Conservation (phyloP, 2,113 vertebrate species). For the Diphyllodes magnificus region DNA sequence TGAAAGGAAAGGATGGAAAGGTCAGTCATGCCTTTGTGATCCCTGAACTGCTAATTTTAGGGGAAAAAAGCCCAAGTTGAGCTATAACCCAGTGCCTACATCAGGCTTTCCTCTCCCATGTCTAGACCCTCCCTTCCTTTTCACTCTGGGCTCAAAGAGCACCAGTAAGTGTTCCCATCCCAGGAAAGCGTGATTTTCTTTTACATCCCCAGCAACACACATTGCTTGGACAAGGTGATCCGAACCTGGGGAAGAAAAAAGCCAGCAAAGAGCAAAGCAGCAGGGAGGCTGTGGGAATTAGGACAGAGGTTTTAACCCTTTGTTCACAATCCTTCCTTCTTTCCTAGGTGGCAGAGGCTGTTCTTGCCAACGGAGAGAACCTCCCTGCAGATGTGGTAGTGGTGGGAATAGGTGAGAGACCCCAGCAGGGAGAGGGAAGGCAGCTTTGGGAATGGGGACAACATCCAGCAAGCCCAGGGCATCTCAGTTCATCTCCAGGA, state of each 20-base stretch:
- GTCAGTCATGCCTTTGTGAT: constrained; percentile 50
- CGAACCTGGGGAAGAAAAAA: neutral
- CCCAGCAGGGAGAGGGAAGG: neutral
- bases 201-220: neutral
- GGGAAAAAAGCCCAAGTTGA: neutral
- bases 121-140: neutral
- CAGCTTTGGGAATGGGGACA: neutral
- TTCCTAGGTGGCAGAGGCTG: constrained; percentile 75
- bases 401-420: constrained; percentile 77
- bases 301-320: constrained; percentile 6
- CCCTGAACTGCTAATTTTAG: neutral
- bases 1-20: constrained; percentile 77
- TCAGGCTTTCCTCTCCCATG: neutral
- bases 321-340: neutral
- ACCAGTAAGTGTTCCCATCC: neutral
- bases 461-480: neutral
- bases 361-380: constrained; percentile 68
- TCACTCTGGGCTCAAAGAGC: neutral
- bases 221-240: constrained; percentile 9
- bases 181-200: neutral
- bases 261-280: constrained; percentile 19
- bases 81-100: neutral
- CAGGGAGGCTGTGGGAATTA: constrained; percentile 4
- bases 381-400: constrained; percentile 82
- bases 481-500: neutral